These are phyloP conservation scores for Ladona fulva DNA, from an alignment of 1,140 invertebrate genomes.

Conservation along the genomic window DNA sequence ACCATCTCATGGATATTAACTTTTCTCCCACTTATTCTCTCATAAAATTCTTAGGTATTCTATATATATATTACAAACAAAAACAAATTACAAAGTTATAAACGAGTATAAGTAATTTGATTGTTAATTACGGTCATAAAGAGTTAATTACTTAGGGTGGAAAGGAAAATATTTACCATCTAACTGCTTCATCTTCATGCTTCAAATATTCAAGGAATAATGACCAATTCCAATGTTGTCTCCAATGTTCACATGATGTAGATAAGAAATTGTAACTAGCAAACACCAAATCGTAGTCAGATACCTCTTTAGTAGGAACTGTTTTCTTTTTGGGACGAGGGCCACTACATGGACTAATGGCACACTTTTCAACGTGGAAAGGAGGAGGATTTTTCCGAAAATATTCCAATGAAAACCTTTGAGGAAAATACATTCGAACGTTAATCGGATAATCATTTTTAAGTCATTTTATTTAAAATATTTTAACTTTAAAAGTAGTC, in stretches of 20 bases:
- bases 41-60: too few species aligned
- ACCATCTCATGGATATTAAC: too few species aligned
- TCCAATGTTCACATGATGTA: conserved; percentile 42
- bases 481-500: too few species aligned
- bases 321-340: conserved; percentile 26
- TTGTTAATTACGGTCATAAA: too few species aligned
- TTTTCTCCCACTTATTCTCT: too few species aligned
- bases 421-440: conserved; percentile 26
- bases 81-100: too few species aligned
- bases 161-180: conserved; percentile 32
- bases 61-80: too few species aligned
- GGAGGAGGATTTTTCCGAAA: conserved; percentile 42
- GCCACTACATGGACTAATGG: conserved; percentile 21
- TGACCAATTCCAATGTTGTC: conserved; percentile 54
- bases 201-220: conserved; percentile 42
- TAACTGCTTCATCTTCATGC: conserved; percentile 32
- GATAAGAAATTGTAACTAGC: conserved; percentile 46
- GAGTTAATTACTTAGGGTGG: too few species aligned
- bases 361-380: conserved; percentile 30
- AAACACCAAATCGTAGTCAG: conserved; percentile 44
- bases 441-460: conserved; percentile 24
- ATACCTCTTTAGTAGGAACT: conserved; percentile 26
- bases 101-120: too few species aligned
- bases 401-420: conserved; percentile 42
- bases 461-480: neutral